Base-by-base conservation (phyloP, 2,113 vertebrate species). In the Microcebus tavaratra region DNA sequence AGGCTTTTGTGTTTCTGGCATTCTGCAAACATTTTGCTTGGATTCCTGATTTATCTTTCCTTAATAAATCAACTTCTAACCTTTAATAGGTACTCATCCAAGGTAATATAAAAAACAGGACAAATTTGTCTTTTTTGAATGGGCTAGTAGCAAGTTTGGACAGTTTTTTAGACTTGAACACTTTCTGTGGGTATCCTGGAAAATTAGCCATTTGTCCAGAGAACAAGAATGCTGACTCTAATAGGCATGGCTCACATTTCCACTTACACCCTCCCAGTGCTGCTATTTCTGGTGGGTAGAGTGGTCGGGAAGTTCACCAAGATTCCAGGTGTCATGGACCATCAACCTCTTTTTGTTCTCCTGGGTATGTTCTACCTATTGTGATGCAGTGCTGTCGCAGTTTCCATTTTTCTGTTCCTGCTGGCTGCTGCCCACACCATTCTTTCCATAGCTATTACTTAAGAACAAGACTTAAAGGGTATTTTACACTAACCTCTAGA, bases 21-120 rank as follows among this genome's bases (percentile, higher is more conserved):
- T 96, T 96, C 65, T 72, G 78, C 72, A 95, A 95, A 94, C 14
- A 94, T 92, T 94, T 95, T 85, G 45, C 73, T 96, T 94, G 84
- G 55, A 85, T 88, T 92, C 10, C 31, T 88, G 27, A 65, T 94
- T 92, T 97, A 73, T 90, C 39, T 95, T 96, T 76, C 6, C 63
- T 85, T 96, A 92, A 59, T 94, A 96, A 90, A 85, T 91, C 79
- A 92, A 61, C 34, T 59, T 4, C 25, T 95, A 53, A 67, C 61
- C 48, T 84, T 97, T 81, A 61, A 15, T 80, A 88, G 21, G 6
- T 96, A 48, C 20, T 65, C 55, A 23, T 93, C 53, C 20, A 59
- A 70, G 34, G 23, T 18, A 96, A 50, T 91, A 80, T 65, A 75
- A 17, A 23, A 14, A 97, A 3, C 3, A 88, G 13, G 36, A 59